phyloP scores from a whole-genome alignment of 2,888 invertebrate species.

The Pardosa pseudoannulata region DNA sequence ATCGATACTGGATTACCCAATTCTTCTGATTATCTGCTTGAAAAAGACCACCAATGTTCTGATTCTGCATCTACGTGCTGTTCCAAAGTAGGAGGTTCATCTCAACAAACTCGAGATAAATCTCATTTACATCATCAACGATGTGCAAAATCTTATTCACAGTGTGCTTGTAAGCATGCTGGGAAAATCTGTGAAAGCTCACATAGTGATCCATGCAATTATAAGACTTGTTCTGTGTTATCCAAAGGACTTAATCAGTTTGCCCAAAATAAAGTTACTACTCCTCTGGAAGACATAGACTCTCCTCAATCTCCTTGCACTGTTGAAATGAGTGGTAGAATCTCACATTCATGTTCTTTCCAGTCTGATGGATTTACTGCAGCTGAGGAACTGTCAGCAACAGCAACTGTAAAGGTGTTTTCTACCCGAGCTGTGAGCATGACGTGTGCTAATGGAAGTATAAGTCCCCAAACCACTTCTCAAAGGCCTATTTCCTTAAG shows the following conservation, averaged over 20 bases:
- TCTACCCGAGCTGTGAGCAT: slow-evolving; percentile 63
- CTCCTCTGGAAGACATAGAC: slow-evolving; percentile 60
- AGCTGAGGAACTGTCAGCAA: slow-evolving; percentile 66
- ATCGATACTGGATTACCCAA: slow-evolving; percentile 26
- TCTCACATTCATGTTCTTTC: slow-evolving; percentile 68
- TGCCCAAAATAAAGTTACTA: slow-evolving; percentile 42
- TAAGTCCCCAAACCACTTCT: slow-evolving; percentile 59
- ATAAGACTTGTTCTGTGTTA: slow-evolving; percentile 38
- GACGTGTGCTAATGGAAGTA: slow-evolving; percentile 58
- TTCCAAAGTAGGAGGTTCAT: slow-evolving; percentile 21
- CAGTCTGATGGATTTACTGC: slow-evolving; percentile 68
- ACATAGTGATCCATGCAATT: slow-evolving; percentile 24
- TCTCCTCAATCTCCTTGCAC: slow-evolving; percentile 69
- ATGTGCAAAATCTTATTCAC: slow-evolving; percentile 31
- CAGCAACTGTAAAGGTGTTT: slow-evolving; percentile 65
- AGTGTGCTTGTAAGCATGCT: slow-evolving; percentile 33
- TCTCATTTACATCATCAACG: slow-evolving; percentile 16
- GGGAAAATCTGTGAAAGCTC: slow-evolving; percentile 29
- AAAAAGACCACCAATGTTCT: slow-evolving; percentile 12
- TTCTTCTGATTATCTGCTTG: neutral
- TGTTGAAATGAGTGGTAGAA: slow-evolving; percentile 69
- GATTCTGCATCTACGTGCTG: slow-evolving; percentile 24
- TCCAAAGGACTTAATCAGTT: slow-evolving; percentile 55
- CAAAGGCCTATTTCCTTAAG: slow-evolving; percentile 56
- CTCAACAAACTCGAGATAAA: slow-evolving; percentile 46